Evolutionary conservation across 2,888 invertebrate species (phyloP).

Genomic region (Drosophila silvestris): DNA sequence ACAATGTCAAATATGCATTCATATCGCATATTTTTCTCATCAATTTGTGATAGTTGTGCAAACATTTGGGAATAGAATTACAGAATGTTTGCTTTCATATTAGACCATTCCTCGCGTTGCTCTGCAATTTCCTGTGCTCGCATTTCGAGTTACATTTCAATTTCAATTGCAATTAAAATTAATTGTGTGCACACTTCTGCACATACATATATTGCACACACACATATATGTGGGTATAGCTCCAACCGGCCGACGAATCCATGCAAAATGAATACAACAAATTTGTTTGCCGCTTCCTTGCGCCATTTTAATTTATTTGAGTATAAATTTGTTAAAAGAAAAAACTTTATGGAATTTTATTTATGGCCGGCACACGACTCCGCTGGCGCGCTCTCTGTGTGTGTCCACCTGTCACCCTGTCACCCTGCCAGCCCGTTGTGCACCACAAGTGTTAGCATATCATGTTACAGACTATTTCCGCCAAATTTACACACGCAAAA

Average conservation of each 20-base stretch:
- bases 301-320: slow-evolving; percentile 79
- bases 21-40: slow-evolving; percentile 23
- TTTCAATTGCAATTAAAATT: slow-evolving; percentile 80
- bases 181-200: slow-evolving; percentile 64
- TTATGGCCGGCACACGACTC: slow-evolving; percentile 64
- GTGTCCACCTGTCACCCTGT: neutral
- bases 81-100: slow-evolving; percentile 54
- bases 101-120: slow-evolving; percentile 21
- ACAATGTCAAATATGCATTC: neutral
- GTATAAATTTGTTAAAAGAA: slow-evolving; percentile 74
- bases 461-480: slow-evolving; percentile 82
- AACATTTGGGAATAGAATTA: slow-evolving; percentile 61
- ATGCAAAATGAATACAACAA: slow-evolving; percentile 32
- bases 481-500: slow-evolving; percentile 82
- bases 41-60: slow-evolving; percentile 53
- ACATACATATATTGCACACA: slow-evolving; percentile 1
- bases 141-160: slow-evolving; percentile 65
- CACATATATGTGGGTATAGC: neutral
- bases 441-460: slow-evolving; percentile 79
- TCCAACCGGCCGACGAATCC: slow-evolving; percentile 8
- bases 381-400: neutral
- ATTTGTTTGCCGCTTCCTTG: slow-evolving; percentile 62
- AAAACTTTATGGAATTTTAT: slow-evolving; percentile 72
- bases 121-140: slow-evolving; percentile 61
- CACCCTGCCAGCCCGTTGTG: slow-evolving; percentile 27